Percentiles rank a stretch among this genome's conserved stretches.
phyloP scores from a whole-genome alignment of 2,888 invertebrate genomes.

The Allophyes oxyacanthae region DNA sequence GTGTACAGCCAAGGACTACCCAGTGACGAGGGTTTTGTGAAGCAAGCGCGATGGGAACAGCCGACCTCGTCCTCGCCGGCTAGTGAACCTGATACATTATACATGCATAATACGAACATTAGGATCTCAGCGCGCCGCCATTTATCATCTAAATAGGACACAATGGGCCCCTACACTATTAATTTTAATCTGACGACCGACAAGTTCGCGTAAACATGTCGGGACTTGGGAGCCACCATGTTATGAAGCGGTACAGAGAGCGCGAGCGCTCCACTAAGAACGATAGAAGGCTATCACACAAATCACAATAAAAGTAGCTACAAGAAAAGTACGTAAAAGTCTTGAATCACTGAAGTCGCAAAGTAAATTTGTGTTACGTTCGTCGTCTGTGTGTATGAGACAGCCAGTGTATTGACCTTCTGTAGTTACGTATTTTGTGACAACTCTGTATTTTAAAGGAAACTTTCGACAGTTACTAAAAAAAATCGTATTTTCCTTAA shows the following conservation, averaged over 20 bases:
- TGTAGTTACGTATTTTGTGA: background rate
- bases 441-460: conserved; percentile 1
- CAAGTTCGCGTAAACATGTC: conserved; percentile 45
- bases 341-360: no score
- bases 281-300: background rate
- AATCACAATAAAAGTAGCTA: background rate
- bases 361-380: no score
- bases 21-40: conserved; percentile 12
- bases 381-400: no score
- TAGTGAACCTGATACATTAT: conserved; percentile 47
- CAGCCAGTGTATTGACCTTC: conserved; percentile 2
- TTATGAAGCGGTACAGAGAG: no score
- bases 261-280: no score
- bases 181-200: conserved; percentile 51
- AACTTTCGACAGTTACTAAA: conserved; percentile 17
- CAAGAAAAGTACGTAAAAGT: background rate
- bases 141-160: conserved; percentile 58
- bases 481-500: conserved; percentile 13
- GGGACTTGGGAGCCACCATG: background rate
- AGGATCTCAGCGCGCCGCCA: conserved; percentile 35
- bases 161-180: conserved; percentile 55
- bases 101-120: conserved; percentile 45
- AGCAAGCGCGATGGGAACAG: background rate
- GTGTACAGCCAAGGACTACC: conserved; percentile 4
- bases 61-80: conserved; percentile 10